These are phyloP conservation scores for Tetheella fluctuosa DNA, from an alignment of 2,888 invertebrate genomes.

Conservation along the genomic window DNA sequence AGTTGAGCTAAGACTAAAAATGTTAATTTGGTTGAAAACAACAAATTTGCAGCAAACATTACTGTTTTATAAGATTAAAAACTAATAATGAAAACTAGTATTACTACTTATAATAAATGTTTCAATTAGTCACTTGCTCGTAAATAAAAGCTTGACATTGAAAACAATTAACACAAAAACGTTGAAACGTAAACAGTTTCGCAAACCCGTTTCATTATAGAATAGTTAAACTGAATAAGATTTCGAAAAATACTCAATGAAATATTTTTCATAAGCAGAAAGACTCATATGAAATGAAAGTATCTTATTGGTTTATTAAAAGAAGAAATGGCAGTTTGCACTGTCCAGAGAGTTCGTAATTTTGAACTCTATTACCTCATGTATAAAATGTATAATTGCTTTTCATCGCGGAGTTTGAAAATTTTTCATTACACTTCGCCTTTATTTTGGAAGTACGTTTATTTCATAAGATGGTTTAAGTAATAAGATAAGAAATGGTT, in stretches of 20 bases:
- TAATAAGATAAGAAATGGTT: constrained; percentile 22
- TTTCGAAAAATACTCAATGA: constrained; percentile 17
- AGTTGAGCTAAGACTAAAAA: background rate
- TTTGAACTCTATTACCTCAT: constrained; percentile 29
- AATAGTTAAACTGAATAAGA: constrained; percentile 22
- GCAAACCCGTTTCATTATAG: background rate
- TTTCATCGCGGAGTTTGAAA: constrained; percentile 35
- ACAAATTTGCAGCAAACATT: too few relatives aligned
- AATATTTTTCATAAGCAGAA: constrained; percentile 3
- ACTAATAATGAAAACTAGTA: too few relatives aligned
- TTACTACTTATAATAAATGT: background rate
- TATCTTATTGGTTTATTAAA: constrained; percentile 40
- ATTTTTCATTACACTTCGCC: constrained; percentile 60
- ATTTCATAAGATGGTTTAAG: constrained; percentile 49
- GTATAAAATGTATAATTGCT: constrained; percentile 40
- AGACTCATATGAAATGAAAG: constrained; percentile 34
- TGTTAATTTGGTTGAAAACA: too few relatives aligned
- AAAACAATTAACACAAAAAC: too few relatives aligned
- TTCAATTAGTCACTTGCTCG: too few relatives aligned
- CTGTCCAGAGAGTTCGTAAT: constrained; percentile 23
- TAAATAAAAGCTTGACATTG: too few relatives aligned
- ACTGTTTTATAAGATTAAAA: too few relatives aligned
- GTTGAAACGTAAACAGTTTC: background rate
- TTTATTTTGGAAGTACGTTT: constrained; percentile 61
- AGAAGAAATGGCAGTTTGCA: constrained; percentile 29